Evolutionary conservation across 1,140 invertebrate genomes (phyloP).

Genomic region (Contarinia nasturtii): DNA sequence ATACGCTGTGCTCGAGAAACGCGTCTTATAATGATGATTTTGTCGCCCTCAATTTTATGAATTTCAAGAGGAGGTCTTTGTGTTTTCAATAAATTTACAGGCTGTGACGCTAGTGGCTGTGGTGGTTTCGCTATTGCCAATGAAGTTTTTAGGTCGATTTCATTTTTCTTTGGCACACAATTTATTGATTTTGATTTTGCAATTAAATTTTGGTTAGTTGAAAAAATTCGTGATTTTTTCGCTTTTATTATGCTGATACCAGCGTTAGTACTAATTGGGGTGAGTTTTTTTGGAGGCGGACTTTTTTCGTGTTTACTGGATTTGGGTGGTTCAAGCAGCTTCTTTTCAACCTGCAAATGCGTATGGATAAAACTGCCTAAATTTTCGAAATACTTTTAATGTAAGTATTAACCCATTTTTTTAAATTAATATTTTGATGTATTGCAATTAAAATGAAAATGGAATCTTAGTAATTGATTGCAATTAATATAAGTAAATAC

Average conservation of each 20-base stretch:
- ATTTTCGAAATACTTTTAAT: too few species aligned
- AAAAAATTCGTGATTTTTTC: background rate
- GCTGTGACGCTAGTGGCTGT: background rate
- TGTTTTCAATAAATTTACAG: background rate
- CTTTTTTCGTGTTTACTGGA: background rate
- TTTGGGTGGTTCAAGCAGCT: background rate
- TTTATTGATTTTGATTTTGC: background rate
- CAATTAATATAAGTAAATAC: too few species aligned
- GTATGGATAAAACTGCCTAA: too few species aligned
- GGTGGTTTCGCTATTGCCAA: background rate
- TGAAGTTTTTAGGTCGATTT: background rate
- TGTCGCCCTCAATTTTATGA: constrained; percentile 22
- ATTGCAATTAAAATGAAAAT: too few species aligned
- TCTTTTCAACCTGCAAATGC: background rate
- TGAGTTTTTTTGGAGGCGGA: background rate
- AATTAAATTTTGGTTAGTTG: background rate
- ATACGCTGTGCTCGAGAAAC: constrained; percentile 6
- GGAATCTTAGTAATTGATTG: too few species aligned
- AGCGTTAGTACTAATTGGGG: background rate
- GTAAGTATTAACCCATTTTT: too few species aligned
- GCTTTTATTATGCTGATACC: background rate
- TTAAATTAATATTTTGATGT: too few species aligned
- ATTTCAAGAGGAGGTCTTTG: constrained; percentile 7
- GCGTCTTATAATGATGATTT: constrained; percentile 24
- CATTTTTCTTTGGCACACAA: too few species aligned